Evolutionary conservation across 2,113 vertebrate genomes (phyloP), one percentile per base, ranked within the genome.

Genomic region (Stigmatopora nigra): DNA sequence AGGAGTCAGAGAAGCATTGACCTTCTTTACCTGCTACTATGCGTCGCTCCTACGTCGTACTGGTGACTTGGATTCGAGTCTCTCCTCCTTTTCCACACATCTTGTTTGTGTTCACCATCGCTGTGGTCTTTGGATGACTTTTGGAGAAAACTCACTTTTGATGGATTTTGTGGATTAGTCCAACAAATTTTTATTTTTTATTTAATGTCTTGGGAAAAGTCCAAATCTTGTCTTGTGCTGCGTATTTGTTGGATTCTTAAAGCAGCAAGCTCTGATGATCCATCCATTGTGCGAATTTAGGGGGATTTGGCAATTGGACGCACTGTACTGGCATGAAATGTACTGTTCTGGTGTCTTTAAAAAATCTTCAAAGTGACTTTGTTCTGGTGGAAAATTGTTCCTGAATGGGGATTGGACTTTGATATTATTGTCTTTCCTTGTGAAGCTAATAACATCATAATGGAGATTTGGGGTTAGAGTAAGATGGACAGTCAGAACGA

Each of bases 11-110:
- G 13, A 55, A 55, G 12, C 45, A 12, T 46, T 46, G 45, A 14
- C 20, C 51, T 14, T 13, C 16, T 12, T 22, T 56, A 15, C 53
- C 66, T 65, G 77, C 20, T 78, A 71, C 17, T 51, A 72, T 36
- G 70, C 77, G 75, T 69, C 73, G 77, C 0, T 78, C 63, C 53
- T 66, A 68, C 48, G 35, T 83, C 20, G 58, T 88, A 31, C 20
- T 85, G 47, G 82, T 84, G 72, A 83, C 78, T 80, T 83, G 79
- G 13, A 69, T 69, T 2, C 78, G 79, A 74, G 59, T 84, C 52
- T 63, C 46, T 61, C 75, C 69, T 36, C 67, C 41, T 61, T 61
- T 73, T 55, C 10, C 62, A 16, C 65, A 13, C 0, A 65, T 41
- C 5, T 63, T 69, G 1, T 63, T 84, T 35, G 75, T 86, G 19